phyloP scores from a whole-genome alignment of 2,888 invertebrate genomes.

The Heliothis peltigera region DNA sequence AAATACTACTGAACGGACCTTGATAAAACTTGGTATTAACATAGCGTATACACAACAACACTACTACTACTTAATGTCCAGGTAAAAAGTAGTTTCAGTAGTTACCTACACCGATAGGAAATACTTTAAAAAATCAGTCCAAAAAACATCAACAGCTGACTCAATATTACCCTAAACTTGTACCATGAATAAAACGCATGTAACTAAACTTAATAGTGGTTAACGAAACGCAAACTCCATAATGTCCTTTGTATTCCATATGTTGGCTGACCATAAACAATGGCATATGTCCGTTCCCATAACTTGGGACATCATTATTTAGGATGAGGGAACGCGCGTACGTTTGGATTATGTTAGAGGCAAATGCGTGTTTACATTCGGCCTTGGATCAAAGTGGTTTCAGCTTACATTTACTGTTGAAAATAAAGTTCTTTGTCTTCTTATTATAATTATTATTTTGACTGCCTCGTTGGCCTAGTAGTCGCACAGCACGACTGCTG shows the following conservation, averaged over 20 bases:
- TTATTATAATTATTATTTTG: too few species aligned
- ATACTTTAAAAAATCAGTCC: too few species aligned
- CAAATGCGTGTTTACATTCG: conserved; percentile 33
- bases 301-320: conserved; percentile 40
- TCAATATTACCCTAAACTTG: background rate
- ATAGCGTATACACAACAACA: too few species aligned
- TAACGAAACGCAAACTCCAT: conserved; percentile 33
- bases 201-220: conserved; percentile 9
- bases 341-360: conserved; percentile 35
- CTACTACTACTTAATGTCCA: too few species aligned
- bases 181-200: conserved; percentile 28
- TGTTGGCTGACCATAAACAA: conserved; percentile 35
- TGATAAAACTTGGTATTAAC: too few species aligned
- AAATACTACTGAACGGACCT: too few species aligned
- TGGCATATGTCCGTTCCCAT: conserved; percentile 52
- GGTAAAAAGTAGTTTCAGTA: too few species aligned
- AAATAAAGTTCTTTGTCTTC: background rate
- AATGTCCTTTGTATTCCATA: conserved; percentile 9
- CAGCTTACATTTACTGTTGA: background rate
- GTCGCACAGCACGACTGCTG: too few species aligned
- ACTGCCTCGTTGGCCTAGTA: too few species aligned
- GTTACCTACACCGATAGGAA: too few species aligned
- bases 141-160: background rate
- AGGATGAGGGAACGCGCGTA: conserved; percentile 31
- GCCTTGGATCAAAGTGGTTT: conserved; percentile 12